Evolutionary conservation across 2,888 invertebrate genomes (phyloP).

Genomic region (Lordiphosa andalusiaca): DNA sequence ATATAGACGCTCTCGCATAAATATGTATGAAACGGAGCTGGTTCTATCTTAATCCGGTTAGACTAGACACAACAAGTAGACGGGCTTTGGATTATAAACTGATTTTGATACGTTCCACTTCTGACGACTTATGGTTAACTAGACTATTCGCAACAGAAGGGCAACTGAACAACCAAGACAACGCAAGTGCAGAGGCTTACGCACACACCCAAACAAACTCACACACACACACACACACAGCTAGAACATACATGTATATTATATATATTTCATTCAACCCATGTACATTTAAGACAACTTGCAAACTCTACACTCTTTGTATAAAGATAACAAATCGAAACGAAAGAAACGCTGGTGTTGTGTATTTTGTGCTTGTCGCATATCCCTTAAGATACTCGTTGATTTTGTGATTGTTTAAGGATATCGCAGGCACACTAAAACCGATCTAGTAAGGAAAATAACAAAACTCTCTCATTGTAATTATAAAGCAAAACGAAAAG

Average conservation of each 20-base stretch:
- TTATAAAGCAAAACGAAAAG: conserved; percentile 33
- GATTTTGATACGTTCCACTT: too few relatives aligned
- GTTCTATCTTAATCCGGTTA: conserved; percentile 10
- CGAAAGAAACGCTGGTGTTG: conserved; percentile 53
- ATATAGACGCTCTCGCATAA: conserved; percentile 5
- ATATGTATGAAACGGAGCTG: conserved; percentile 11
- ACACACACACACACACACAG: conserved; percentile 14
- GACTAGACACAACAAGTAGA: conserved; percentile 4
- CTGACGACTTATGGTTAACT: conserved; percentile 21
- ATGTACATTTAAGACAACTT: conserved; percentile 38
- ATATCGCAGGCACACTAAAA: conserved; percentile 46
- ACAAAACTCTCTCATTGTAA: conserved; percentile 44
- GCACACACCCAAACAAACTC: conserved; percentile 21
- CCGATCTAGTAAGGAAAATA: conserved; percentile 21
- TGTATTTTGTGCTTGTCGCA: conserved; percentile 54
- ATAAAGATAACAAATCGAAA: conserved; percentile 37
- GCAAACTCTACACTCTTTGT: conserved; percentile 51
- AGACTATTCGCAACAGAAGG: conserved; percentile 22
- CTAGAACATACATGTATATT: conserved; percentile 30
- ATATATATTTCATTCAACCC: conserved; percentile 36
- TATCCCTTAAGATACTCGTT: conserved; percentile 47
- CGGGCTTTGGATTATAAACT: neutral
- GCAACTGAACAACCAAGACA: conserved; percentile 23
- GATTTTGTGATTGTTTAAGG: conserved; percentile 42
- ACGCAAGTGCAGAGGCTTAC: conserved; percentile 54